Percentiles rank a stretch among this genome's conserved stretches.
These are phyloP conservation scores for Toxonevra muliebris DNA, from an alignment of 2,888 invertebrate genomes.

Conservation along the genomic window DNA sequence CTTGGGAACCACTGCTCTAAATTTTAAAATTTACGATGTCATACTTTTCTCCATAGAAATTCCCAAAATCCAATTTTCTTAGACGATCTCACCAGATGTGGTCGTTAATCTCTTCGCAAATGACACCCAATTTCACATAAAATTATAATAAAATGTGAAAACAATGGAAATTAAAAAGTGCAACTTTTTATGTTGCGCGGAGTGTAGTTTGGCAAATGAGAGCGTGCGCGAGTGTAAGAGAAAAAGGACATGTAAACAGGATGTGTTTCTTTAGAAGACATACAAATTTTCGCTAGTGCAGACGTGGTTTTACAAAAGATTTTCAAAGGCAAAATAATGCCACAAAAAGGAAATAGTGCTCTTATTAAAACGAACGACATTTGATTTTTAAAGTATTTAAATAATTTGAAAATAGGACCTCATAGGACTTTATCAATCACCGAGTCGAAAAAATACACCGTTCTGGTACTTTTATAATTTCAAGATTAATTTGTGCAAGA, in stretches of 20 bases:
- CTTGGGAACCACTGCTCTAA: too few species aligned
- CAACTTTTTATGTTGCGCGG: too few species aligned
- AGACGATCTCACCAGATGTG: too few species aligned
- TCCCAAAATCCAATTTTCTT: too few species aligned
- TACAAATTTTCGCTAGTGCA: constrained; percentile 53
- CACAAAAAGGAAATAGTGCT: constrained; percentile 28
- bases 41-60: too few species aligned
- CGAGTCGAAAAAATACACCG: too few species aligned
- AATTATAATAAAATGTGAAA: too few species aligned
- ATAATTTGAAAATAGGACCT: constrained; percentile 31
- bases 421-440: constrained; percentile 2
- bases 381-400: constrained; percentile 36
- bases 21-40: too few species aligned
- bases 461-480: constrained; percentile 8
- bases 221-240: constrained; percentile 10
- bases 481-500: constrained; percentile 41
- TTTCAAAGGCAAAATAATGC: constrained; percentile 23
- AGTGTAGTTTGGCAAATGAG: neutral
- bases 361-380: constrained; percentile 30
- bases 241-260: constrained; percentile 21
- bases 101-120: too few species aligned
- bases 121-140: too few species aligned
- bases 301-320: constrained; percentile 39
- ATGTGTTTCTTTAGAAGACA: constrained; percentile 45
- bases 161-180: too few species aligned